These are phyloP conservation scores for Synanthedon vespiformis DNA, from an alignment of 2,888 invertebrate species.

Conservation along the genomic window DNA sequence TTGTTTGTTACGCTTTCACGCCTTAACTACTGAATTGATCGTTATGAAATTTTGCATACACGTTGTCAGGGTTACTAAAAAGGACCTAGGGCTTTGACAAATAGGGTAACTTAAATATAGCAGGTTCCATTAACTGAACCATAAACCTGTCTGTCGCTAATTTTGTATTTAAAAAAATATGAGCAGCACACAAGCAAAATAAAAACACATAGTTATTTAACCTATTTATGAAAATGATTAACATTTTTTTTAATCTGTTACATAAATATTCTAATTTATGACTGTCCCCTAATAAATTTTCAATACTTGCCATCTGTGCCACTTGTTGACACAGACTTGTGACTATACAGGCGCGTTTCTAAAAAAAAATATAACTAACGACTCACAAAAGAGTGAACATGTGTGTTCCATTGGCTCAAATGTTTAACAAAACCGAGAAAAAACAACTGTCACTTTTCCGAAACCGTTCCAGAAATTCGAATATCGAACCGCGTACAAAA, in stretches of 20 bases:
- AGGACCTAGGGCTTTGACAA: too few relatives aligned
- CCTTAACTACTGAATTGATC: too few relatives aligned
- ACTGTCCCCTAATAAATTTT: background rate
- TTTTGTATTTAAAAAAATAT: background rate
- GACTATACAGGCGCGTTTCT: conserved; percentile 25
- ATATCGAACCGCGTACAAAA: conserved; percentile 12
- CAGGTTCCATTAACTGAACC: background rate
- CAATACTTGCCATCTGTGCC: conserved; percentile 42
- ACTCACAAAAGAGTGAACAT: conserved; percentile 45
- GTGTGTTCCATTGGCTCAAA: conserved; percentile 45
- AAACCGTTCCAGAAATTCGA: conserved; percentile 13
- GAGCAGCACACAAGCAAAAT: too few relatives aligned
- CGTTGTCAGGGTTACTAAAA: too few relatives aligned
- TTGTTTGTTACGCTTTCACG: too few relatives aligned
- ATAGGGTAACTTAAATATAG: too few relatives aligned
- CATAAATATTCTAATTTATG: too few relatives aligned
- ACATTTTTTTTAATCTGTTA: too few relatives aligned
- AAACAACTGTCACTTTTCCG: conserved; percentile 6
- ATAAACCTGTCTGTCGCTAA: background rate
- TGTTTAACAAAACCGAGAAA: conserved; percentile 13
- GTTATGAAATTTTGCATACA: too few relatives aligned
- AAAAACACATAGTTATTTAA: too few relatives aligned
- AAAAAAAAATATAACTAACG: conserved; percentile 46
- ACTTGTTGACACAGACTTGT: conserved; percentile 54
- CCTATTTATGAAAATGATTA: too few relatives aligned